These are phyloP conservation scores for Himalopsyche kuldschensis DNA, from an alignment of 2,888 invertebrate species.

Conservation along the genomic window DNA sequence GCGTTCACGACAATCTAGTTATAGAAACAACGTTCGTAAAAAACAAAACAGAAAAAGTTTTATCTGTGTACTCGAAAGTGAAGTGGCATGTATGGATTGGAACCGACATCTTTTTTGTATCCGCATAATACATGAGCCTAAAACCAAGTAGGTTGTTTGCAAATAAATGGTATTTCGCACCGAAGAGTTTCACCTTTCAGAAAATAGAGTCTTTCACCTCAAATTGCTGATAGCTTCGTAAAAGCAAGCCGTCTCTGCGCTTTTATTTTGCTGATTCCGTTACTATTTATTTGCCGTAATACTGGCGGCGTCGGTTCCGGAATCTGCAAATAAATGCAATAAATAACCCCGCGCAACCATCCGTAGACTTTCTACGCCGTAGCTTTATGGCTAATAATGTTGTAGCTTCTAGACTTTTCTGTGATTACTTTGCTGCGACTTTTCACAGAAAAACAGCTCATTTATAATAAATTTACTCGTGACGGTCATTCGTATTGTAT, in stretches of 20 bases:
- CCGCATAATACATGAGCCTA: neutral
- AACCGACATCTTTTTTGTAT: neutral
- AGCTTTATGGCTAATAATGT: conserved; percentile 25
- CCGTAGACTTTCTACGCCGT: conserved; percentile 13
- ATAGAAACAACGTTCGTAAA: neutral
- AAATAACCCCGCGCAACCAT: conserved; percentile 22
- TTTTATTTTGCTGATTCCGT: conserved; percentile 9
- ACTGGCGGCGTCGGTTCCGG: conserved; percentile 1
- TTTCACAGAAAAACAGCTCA: neutral
- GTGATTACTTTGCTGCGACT: neutral
- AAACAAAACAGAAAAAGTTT: neutral
- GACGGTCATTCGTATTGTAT: neutral
- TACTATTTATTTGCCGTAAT: conserved; percentile 10
- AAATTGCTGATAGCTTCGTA: neutral
- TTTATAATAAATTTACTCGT: neutral
- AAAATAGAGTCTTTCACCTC: neutral
- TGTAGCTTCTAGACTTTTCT: conserved; percentile 6
- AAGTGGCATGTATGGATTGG: neutral
- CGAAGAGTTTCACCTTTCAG: neutral
- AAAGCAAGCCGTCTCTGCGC: neutral
- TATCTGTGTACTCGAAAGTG: neutral
- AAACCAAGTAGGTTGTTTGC: neutral
- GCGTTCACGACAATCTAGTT: neutral
- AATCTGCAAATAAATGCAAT: conserved; percentile 35
- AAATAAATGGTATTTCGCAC: neutral